These are phyloP conservation scores for Danionella dracula DNA, from an alignment of 2,797 vertebrate genomes.

Conservation along the genomic window DNA sequence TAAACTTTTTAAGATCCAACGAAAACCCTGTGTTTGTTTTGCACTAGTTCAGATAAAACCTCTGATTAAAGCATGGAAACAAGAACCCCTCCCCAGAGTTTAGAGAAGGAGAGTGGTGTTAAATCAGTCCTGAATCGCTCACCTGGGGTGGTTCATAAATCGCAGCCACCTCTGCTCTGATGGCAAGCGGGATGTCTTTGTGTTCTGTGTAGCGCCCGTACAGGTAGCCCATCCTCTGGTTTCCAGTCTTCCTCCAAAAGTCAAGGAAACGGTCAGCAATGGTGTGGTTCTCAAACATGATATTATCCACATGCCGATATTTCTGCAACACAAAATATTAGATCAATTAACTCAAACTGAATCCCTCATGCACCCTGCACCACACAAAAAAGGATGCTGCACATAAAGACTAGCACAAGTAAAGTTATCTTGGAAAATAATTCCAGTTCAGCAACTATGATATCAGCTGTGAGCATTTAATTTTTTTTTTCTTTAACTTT, in stretches of 20 bases:
- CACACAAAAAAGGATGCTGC: too few species aligned
- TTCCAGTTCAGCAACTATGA: too few species aligned
- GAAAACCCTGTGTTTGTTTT: background rate
- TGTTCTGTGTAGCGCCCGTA: constrained; percentile 95
- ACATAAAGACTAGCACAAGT: too few species aligned
- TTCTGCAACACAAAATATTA: constrained; percentile 66
- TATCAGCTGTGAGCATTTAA: too few species aligned
- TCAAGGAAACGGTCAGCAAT: constrained; percentile 97
- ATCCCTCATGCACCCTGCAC: too few species aligned
- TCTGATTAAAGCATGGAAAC: too few species aligned
- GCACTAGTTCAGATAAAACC: background rate
- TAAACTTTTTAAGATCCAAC: too few species aligned
- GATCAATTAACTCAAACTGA: too few species aligned
- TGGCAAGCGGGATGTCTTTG: constrained; percentile 93
- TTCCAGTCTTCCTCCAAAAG: constrained; percentile 98
- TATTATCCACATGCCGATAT: constrained; percentile 98
- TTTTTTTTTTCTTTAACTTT: too few species aligned
- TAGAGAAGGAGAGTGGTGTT: background rate
- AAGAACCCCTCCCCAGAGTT: background rate
- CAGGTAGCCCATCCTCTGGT: constrained; percentile 88
- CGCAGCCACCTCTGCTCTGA: constrained; percentile 91
- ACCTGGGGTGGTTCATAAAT: constrained; percentile 99
- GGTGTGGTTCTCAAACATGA: constrained; percentile 99
- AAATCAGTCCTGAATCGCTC: constrained; percentile 1
- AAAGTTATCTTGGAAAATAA: too few species aligned